A percentile compares a stretch with the other conserved stretches of the same genome.
Conservation (phyloP, 1,140 invertebrate genomes). For the Drosophila sturtevanti region DNA sequence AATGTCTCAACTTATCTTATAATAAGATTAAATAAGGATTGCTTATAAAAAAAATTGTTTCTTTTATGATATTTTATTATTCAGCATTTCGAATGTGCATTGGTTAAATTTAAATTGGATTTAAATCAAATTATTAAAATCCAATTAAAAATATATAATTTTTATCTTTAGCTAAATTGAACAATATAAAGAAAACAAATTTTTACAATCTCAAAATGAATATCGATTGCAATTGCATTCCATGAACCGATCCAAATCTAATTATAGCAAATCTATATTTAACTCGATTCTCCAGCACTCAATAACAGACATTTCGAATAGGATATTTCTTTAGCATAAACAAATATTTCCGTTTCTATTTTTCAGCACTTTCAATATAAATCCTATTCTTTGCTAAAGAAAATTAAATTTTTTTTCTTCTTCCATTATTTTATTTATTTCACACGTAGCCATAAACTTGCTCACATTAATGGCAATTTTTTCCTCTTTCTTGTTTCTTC, state of each 20-base stretch:
- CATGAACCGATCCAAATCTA: constrained; percentile 6
- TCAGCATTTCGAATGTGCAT: no score
- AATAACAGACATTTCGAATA: constrained; percentile 25
- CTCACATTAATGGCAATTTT: constrained; percentile 55
- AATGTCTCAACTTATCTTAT: no score
- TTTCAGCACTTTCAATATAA: constrained; percentile 45
- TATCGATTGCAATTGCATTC: not conserved
- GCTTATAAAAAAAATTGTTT: no score
- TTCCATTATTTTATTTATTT: constrained; percentile 61
- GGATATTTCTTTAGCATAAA: constrained; percentile 55
- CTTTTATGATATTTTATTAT: no score
- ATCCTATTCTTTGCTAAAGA: constrained; percentile 31
- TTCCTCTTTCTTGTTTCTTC: not conserved
- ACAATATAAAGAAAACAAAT: no score
- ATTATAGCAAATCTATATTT: constrained; percentile 34
- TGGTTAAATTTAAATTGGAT: no score
- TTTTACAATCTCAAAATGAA: not conserved
- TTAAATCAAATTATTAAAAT: no score
- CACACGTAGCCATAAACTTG: constrained; percentile 72
- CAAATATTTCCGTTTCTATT: constrained; percentile 56
- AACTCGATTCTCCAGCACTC: constrained; percentile 39
- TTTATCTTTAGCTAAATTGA: no score
- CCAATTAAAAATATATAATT: no score
- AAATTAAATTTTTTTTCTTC: constrained; percentile 46
- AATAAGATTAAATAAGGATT: no score